Evolutionary conservation across 2,797 vertebrate species (phyloP), one percentile per base, ranked within the genome.

Genomic region (Phalloptychus januarius): DNA sequence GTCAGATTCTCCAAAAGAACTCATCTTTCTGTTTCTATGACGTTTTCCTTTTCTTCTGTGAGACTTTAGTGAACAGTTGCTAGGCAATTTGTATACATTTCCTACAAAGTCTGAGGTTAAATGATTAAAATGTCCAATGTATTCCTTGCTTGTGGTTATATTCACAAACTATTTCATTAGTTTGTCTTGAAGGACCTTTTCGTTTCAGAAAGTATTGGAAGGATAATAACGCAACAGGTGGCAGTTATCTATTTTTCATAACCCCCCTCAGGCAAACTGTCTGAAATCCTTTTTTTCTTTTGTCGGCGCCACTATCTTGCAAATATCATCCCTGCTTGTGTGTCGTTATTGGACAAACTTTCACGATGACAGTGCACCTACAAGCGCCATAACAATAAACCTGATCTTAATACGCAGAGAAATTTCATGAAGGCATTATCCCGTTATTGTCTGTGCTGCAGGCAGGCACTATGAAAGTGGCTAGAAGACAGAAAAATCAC

Each of bases 161-260:
- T 82, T 74, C 63, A 76, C 28, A 69, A 63, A 23, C 38, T 2
- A 79, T 61, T 48, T 67, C 42, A 63, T 84, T 71, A 74, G 20
- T 52, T 33, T 42, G 12, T 76, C 63, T 44, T 76, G 52, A 81
- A 44, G 78, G 46, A 15, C 56, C 28, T 31, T 80, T 36, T 83
- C 56, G 79, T 85, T 77, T 78, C 56, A 69, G 87, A 58, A 81
- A 86, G 86, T 83, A 86, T 83, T 73, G 83, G 79, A 83, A 83
- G 74, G 69, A 79, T 76, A 83, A 91, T 89, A 90, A 92, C 89
- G 86, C 83, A 89, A 86, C 88, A 89, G 85, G 84, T 91, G 72
- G 76, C 82, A 77, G 45, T 76, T 85, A 75, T 78, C 87, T 81
- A 74, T 82, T 82, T 73, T 90, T 87, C 85, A 84, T 92, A 72